Evolutionary conservation across 2,888 invertebrate genomes (phyloP).

Genomic region (Eudasyphora cyanicolor): DNA sequence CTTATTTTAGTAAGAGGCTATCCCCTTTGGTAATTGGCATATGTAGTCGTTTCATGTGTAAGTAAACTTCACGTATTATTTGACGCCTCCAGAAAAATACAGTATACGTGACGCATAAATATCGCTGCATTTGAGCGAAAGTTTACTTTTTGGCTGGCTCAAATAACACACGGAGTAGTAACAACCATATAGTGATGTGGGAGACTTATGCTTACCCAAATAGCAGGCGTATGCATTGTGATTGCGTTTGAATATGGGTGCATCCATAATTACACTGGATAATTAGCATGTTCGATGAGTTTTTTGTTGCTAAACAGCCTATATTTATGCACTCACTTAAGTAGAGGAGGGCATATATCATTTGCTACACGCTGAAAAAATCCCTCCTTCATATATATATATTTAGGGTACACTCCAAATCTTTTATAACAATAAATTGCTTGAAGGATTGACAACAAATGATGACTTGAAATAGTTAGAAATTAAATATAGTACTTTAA

Average conservation of each 20-base stretch:
- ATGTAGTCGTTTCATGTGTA: not conserved
- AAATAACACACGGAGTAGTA: not conserved
- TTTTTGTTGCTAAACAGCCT: too few relatives aligned
- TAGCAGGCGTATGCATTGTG: not conserved
- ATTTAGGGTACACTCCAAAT: too few relatives aligned
- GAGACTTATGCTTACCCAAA: not conserved
- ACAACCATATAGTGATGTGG: not conserved
- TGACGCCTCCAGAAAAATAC: slow-evolving; percentile 48
- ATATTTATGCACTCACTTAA: too few relatives aligned
- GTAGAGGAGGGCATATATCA: too few relatives aligned
- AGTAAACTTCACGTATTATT: slow-evolving; percentile 23
- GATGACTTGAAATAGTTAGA: too few relatives aligned
- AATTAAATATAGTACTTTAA: too few relatives aligned
- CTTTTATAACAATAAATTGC: too few relatives aligned
- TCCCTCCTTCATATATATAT: too few relatives aligned
- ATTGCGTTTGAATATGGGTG: not conserved
- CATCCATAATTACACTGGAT: not conserved
- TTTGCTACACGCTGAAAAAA: too few relatives aligned
- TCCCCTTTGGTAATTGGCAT: not conserved
- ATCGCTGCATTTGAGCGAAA: slow-evolving; percentile 17
- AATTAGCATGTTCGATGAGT: too few relatives aligned
- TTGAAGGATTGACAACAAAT: too few relatives aligned
- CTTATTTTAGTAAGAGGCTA: too few relatives aligned
- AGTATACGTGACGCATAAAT: slow-evolving; percentile 46
- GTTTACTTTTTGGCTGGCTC: not conserved